Conservation (phyloP, 2,113 vertebrate genomes). For the Lycaon pictus region DNA sequence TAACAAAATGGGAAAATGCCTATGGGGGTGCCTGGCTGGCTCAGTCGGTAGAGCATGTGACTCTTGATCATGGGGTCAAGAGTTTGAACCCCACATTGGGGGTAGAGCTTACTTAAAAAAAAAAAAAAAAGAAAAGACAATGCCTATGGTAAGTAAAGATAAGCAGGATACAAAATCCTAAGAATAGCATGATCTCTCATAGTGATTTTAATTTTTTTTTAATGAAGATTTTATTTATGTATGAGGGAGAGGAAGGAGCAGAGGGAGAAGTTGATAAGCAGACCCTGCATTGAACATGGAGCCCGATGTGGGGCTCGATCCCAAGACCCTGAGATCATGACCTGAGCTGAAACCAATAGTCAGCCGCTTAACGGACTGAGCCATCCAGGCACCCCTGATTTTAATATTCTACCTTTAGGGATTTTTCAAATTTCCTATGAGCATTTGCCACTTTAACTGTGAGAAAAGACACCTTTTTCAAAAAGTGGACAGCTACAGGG, state of each 20-base stretch:
- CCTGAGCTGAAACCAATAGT: no score
- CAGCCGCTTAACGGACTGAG: no score
- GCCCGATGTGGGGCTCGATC: no score
- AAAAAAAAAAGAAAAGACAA: neutral
- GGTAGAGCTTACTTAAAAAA: neutral
- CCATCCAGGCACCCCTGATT: neutral
- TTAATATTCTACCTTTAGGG: neutral
- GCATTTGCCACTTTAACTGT: neutral
- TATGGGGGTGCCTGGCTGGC: neutral
- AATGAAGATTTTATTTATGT: no score
- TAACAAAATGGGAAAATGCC: neutral
- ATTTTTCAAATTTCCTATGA: slow-evolving; percentile 49
- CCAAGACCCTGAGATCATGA: no score
- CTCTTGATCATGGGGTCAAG: neutral
- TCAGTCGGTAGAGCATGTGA: neutral
- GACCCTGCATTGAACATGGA: no score
- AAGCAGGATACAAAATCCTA: neutral
- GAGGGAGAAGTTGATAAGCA: no score
- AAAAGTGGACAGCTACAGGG: neutral
- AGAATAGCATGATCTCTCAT: neutral
- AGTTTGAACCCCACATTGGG: neutral
- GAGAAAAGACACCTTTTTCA: neutral
- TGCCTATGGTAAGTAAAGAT: neutral
- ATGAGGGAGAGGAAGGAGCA: no score
- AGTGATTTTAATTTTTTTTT: slow-evolving; percentile 5